Evolutionary conservation across 2,113 vertebrate species (phyloP), one percentile per base, ranked within the genome.

Genomic region (Mystacornis crossleyi): DNA sequence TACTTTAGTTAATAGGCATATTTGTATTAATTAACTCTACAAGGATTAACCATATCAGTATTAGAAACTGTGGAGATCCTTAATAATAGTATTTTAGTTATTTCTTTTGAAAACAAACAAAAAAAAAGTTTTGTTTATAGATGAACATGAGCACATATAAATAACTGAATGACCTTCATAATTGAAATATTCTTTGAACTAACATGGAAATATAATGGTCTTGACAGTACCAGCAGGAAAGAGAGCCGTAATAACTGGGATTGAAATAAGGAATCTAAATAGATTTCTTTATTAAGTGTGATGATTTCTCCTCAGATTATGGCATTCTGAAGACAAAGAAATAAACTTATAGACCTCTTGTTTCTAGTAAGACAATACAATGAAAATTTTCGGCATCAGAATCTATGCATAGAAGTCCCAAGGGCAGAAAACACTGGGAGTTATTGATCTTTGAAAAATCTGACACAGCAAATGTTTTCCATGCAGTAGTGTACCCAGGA

Each of bases 391-490:
- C 77, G 82, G 10, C 14, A 81, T 80, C 50, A 58, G 34, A 92
- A 62, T 89, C 62, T 57, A 54, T 81, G 69, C 18, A 78, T 14
- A 65, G 38, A 89, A 28, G 20, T 95, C 70, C 75, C 64, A 87
- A 83, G 54, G 53, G 61, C 8, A 90, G 36, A 85, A 94, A 92
- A 82, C 48, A 60, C 9, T 71, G 40, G 34, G 60, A 94, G 48
- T 87, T 89, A 92, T 10, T 87, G 82, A 95, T 84, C 89, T 94
- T 91, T 81, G 60, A 94, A 81, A 94, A 93, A 87, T 93, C 24
- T 90, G 66, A 95, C 87, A 74, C 40, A 90, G 47, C 38, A 73
- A 96, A 80, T 82, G 28, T 92, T 95, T 96, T 92, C 61, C 47
- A 81, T 69, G 66, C 47, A 82, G 58, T 64, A 80, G 21, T 61